Base-by-base conservation (phyloP, 2,888 invertebrate species). In the Ennomos erosarius region DNA sequence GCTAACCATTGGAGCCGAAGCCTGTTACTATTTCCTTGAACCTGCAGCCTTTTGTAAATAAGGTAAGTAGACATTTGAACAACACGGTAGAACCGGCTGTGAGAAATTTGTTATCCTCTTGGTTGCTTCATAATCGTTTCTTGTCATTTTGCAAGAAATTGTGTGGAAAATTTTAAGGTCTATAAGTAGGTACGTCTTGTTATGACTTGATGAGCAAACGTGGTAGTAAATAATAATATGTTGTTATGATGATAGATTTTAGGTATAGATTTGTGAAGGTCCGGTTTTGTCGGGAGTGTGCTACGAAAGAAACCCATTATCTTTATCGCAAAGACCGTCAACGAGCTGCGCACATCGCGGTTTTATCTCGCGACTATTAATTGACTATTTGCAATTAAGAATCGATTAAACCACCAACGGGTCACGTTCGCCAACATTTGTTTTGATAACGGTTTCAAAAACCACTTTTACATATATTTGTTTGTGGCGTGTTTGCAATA, bases 331-430 rank as follows among this genome's bases (percentile, higher is more conserved):
- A 82, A 78, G 78, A 78, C 80, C 68, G 70, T 67, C 82, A 84
- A 81, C 77, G 77, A 76, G 64, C 72, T 81, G 74, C 83, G 83
- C 76, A 79, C 71, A 77, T 81, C 78, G 81, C 81, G 72, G 78
- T 84, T 82, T 85, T 87, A 90, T 89, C 89, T 87, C 73, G 75
- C 78, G 75, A 75, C 71, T 73, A 79, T 77, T 86, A 89, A 88
- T 88, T 74, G 78, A 74, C 73, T 82, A 85, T 90, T 90, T 67
- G 90, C 89, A 88, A 91, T 92, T 92, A 92, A 92, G 85, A 90
- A 91, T 76, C 90, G 74, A 91, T 92, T 91, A 88, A 81, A 82
- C 67, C 64, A 71, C 74, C 74, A 68, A 77, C 74, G 71, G 78
- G 85, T 90, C 88, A 89, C 88, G 88, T 89, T 88, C 79, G 85